Base-by-base conservation (phyloP, 2,113 vertebrate genomes). In the Danio rerio region DNA sequence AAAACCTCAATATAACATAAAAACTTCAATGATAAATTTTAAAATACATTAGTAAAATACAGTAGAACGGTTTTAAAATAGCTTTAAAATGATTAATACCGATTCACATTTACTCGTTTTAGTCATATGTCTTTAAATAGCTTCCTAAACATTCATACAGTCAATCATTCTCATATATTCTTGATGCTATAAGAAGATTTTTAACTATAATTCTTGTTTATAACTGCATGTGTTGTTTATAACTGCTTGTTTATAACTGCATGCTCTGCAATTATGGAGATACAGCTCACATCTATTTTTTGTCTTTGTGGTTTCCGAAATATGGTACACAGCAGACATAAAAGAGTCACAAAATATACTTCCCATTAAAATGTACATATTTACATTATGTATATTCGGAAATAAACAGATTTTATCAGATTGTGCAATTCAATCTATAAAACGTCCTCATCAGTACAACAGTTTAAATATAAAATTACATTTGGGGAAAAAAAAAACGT, bases 251-350 rank as follows among this genome's bases (percentile, higher is more conserved):
- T 55, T 42, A n/a, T 58, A 56, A 53, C 13, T 6, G 7, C 9
- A 63, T 13, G 45, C 49, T 55, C 70, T 56, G 59, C 50, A 82
- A 66, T 66, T 56, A 65, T 75, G n/a, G 43, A 80, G 78, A 66
- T 47, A 62, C 7, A 68, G 10, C 53, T 63, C 18, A 43, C 11
- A 71, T 70, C 50, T 81, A 65, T 65, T 63, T 75, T 53, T 12
- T 18, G 49, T 31, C 31, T 21, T 16, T 56, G 71, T 56, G 80
- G 70, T 45, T 53, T 43, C 7, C 71, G 47, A 43, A 52, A 45
- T 65, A 53, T 52, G 18, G 12, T 21, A 15, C 62, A 21, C 50
- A 31, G 49, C 9, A 31, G 56, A 74, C 65, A 69, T 69, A 45
- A 69, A 7, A 10, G 43, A 10, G 13, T 62, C 50, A 21, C 40